phyloP scores from a whole-genome alignment of 1,140 invertebrate species.

The Heliconius hermathena region DNA sequence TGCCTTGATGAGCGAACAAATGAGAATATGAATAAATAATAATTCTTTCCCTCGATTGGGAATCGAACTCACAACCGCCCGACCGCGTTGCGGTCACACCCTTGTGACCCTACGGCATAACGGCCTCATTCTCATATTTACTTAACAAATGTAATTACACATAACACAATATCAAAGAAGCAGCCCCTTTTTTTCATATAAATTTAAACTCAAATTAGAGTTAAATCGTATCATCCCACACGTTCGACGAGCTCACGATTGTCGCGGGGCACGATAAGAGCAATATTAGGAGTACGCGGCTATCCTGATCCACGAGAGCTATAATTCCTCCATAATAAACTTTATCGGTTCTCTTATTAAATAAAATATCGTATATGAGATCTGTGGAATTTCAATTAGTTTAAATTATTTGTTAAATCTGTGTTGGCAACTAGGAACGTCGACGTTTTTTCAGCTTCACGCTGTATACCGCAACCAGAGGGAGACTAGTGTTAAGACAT shows the following conservation, averaged over 20 bases:
- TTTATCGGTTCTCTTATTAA: conserved; percentile 75
- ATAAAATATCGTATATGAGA: conserved; percentile 27
- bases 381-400: conserved; percentile 8
- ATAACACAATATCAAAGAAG: not conserved
- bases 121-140: too few relatives aligned
- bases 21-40: too few relatives aligned
- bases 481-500: too few relatives aligned
- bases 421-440: not conserved
- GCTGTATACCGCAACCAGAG: too few relatives aligned
- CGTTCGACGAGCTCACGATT: conserved; percentile 66
- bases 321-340: conserved; percentile 76
- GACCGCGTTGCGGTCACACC: too few relatives aligned
- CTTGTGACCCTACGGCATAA: too few relatives aligned
- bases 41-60: too few relatives aligned
- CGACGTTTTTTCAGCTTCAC: too few relatives aligned
- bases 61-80: too few relatives aligned
- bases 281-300: conserved; percentile 69
- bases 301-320: conserved; percentile 78
- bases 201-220: conserved; percentile 21
- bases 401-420: not conserved
- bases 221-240: conserved; percentile 60
- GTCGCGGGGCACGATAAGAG: conserved; percentile 68
- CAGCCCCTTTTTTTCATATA: not conserved
- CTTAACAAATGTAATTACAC: not conserved
- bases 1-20: too few relatives aligned